These are phyloP conservation scores for Drosophila affinis DNA, from an alignment of 2,888 invertebrate genomes.

Conservation along the genomic window DNA sequence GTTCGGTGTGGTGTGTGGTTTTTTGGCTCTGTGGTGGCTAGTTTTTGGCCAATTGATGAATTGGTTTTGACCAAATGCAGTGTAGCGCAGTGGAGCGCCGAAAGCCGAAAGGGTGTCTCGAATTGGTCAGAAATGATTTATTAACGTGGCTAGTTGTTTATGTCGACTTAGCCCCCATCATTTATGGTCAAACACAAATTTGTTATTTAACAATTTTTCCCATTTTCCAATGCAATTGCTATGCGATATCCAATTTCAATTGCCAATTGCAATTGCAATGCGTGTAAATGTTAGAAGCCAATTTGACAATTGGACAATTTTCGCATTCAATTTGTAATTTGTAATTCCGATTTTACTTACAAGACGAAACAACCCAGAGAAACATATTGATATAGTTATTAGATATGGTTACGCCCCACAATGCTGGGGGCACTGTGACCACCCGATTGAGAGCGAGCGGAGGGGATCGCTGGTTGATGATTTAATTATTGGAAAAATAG, in stretches of 20 bases:
- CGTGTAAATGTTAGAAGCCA: slow-evolving; percentile 58
- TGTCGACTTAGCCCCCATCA: slow-evolving; percentile 56
- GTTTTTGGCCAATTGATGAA: slow-evolving; percentile 71
- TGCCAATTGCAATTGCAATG: slow-evolving; percentile 47
- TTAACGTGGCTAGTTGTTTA: slow-evolving; percentile 73
- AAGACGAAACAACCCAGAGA: slow-evolving; percentile 30
- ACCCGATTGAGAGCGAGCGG: slow-evolving; percentile 10
- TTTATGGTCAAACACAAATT: slow-evolving; percentile 65
- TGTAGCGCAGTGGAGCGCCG: slow-evolving; percentile 54
- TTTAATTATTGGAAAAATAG: not conserved
- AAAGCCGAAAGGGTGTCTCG: slow-evolving; percentile 66
- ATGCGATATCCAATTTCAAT: slow-evolving; percentile 44
- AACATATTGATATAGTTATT: slow-evolving; percentile 68
- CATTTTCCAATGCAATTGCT: slow-evolving; percentile 47
- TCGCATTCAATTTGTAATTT: slow-evolving; percentile 42
- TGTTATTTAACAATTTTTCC: slow-evolving; percentile 71
- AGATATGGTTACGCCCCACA: slow-evolving; percentile 40
- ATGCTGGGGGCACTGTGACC: not conserved
- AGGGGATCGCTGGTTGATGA: not conserved
- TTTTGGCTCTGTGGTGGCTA: slow-evolving; percentile 30
- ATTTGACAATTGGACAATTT: slow-evolving; percentile 48
- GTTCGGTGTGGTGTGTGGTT: slow-evolving; percentile 29
- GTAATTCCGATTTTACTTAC: slow-evolving; percentile 46
- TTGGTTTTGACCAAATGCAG: slow-evolving; percentile 76
- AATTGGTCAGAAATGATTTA: slow-evolving; percentile 76